Conservation (phyloP, 2,113 vertebrate species). For the Petromus typicus region DNA sequence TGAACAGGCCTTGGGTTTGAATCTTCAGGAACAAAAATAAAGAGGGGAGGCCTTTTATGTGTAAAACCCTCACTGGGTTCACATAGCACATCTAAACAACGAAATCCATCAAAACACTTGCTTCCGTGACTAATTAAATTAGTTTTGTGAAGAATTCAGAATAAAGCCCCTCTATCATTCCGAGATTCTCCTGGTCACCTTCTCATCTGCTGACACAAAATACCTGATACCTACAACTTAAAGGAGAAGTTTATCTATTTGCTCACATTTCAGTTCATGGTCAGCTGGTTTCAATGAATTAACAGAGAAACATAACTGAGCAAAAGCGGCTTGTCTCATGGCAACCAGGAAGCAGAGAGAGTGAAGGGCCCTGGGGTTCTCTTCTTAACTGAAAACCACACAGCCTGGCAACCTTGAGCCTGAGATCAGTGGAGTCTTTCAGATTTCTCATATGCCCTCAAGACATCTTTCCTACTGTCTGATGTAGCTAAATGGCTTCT, state of each 20-base stretch:
- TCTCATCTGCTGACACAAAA: neutral
- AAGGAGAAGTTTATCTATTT: neutral
- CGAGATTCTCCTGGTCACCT: neutral
- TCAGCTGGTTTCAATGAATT: neutral
- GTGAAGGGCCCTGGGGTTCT: neutral
- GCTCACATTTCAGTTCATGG: neutral
- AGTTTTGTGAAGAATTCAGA: slow-evolving; percentile 17
- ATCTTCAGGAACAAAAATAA: neutral
- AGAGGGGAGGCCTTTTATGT: neutral
- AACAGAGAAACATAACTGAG: neutral
- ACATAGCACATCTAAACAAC: neutral
- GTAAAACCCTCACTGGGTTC: slow-evolving; percentile 22
- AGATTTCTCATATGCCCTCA: neutral
- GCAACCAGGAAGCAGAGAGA: neutral
- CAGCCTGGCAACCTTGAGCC: neutral
- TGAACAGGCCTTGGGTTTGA: neutral
- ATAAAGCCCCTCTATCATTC: neutral
- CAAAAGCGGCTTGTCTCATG: neutral
- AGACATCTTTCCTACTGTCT: neutral
- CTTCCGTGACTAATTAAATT: neutral
- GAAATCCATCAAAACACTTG: neutral
- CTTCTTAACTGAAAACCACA: neutral
- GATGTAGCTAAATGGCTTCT: neutral
- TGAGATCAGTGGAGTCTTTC: neutral
- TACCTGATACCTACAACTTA: neutral